A percentile compares a stretch with the other conserved stretches of the same genome.
Evolutionary conservation across 2,113 vertebrate genomes (phyloP).

Genomic region (Pelmatolapia mariae): DNA sequence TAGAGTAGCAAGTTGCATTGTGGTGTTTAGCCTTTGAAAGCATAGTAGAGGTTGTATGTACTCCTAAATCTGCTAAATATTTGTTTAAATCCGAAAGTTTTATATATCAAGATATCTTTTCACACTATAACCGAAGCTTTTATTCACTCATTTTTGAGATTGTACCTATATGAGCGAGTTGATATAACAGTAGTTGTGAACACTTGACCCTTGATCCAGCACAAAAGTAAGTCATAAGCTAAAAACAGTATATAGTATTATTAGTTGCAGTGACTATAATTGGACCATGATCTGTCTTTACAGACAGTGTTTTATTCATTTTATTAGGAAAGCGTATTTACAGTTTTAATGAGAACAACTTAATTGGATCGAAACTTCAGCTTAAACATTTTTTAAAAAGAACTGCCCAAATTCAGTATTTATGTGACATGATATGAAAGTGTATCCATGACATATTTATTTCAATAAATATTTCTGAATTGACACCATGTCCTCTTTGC

Average conservation of each 20-base stretch:
- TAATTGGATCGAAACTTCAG: conserved; percentile 37
- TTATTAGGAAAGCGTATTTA: conserved; percentile 17
- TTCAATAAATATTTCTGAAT: conserved; percentile 74
- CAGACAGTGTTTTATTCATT: conserved; percentile 13
- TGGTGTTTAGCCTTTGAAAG: conserved; percentile 63
- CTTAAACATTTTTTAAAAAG: conserved; percentile 35
- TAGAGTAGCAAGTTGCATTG: conserved; percentile 65
- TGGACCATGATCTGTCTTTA: conserved; percentile 20
- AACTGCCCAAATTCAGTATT: conserved; percentile 63
- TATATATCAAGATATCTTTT: conserved; percentile 75
- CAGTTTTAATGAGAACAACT: conserved; percentile 18
- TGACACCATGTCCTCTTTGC: conserved; percentile 5
- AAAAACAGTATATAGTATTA: conserved; percentile 55
- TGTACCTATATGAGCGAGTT: conserved; percentile 81
- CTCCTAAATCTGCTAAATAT: conserved; percentile 68
- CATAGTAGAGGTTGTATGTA: conserved; percentile 63
- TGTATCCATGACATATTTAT: conserved; percentile 72
- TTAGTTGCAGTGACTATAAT: conserved; percentile 28
- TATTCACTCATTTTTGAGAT: conserved; percentile 79
- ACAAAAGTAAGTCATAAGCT: conserved; percentile 52
- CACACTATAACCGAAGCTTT: conserved; percentile 69
- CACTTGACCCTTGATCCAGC: conserved; percentile 70
- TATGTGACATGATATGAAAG: conserved; percentile 64
- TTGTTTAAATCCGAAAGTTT: conserved; percentile 73
- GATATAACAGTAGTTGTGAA: conserved; percentile 81